Conservation (phyloP, 1,140 invertebrate species). For the Probaryconus sp. region DNA sequence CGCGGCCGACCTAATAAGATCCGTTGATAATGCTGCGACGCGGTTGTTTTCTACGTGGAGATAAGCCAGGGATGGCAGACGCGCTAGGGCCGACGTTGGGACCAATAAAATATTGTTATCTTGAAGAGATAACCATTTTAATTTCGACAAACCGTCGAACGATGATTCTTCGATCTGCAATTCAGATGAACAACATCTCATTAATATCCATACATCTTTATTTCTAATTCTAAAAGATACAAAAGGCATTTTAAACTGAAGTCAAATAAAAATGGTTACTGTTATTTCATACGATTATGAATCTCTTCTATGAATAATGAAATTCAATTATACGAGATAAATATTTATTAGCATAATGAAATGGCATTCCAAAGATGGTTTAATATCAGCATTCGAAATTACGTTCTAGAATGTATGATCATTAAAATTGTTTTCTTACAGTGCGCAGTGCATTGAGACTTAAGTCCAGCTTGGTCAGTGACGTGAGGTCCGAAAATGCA, state of each 20-base stretch:
- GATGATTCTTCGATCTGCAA: conserved; percentile 90
- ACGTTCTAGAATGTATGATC: not conserved
- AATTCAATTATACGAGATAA: no score
- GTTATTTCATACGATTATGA: no score
- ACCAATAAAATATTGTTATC: conserved; percentile 93
- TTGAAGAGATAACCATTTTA: conserved; percentile 88
- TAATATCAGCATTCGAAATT: no score
- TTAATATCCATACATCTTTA: no score
- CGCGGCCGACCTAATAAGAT: conserved; percentile 83
- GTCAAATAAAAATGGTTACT: no score
- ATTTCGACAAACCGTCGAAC: conserved; percentile 87
- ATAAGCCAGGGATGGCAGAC: conserved; percentile 84
- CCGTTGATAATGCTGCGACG: conserved; percentile 89
- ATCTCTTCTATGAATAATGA: no score
- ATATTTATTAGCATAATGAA: no score
- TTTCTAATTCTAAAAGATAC: no score
- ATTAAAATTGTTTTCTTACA: conserved; percentile 78
- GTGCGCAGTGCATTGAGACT: conserved; percentile 91
- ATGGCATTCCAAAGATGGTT: no score
- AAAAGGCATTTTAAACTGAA: no score
- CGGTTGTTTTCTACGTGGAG: conserved; percentile 91
- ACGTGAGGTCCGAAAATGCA: conserved; percentile 85
- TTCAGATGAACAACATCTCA: not conserved
- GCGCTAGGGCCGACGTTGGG: conserved; percentile 86
- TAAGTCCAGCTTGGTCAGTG: conserved; percentile 86